Evolutionary conservation across 2,888 invertebrate genomes (phyloP).

Genomic region (Xanthorhoe spadicearia): DNA sequence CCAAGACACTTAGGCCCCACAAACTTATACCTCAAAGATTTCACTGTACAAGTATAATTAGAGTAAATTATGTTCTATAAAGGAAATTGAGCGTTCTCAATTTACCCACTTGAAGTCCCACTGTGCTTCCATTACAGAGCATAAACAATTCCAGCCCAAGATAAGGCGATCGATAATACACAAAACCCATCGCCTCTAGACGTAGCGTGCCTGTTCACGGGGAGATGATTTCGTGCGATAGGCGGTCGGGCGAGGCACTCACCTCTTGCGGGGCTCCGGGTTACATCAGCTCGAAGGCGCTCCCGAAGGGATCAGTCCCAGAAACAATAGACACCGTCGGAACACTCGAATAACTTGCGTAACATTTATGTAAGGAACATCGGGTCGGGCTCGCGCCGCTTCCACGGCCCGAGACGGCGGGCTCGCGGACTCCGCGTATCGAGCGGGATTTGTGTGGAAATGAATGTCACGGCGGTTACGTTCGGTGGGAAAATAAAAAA

Average conservation of each 20-base stretch:
- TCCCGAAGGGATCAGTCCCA: conserved; percentile 60
- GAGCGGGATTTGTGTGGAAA: conserved; percentile 55
- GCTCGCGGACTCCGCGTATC: conserved; percentile 33
- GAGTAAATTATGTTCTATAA: not conserved
- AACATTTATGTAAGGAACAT: conserved; percentile 80
- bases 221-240: conserved; percentile 8
- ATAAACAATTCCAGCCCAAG: conserved; percentile 63
- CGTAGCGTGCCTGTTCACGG: conserved; percentile 26
- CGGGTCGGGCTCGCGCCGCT: conserved; percentile 61
- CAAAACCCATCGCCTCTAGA: conserved; percentile 26
- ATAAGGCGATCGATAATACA: conserved; percentile 70
- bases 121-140: conserved; percentile 44
- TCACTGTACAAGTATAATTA: not conserved
- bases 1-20: conserved; percentile 50
- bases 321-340: conserved; percentile 63
- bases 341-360: conserved; percentile 76
- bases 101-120: conserved; percentile 25
- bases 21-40: conserved; percentile 22
- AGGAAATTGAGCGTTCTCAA: conserved; percentile 16
- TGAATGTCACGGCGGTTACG: conserved; percentile 64
- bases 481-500: conserved; percentile 79
- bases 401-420: conserved; percentile 45
- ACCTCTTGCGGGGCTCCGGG: conserved; percentile 62
- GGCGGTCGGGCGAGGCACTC: conserved; percentile 55
- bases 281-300: conserved; percentile 69